These are phyloP conservation scores for Dastarcus helophoroides DNA, from an alignment of 2,888 invertebrate species.

Conservation along the genomic window DNA sequence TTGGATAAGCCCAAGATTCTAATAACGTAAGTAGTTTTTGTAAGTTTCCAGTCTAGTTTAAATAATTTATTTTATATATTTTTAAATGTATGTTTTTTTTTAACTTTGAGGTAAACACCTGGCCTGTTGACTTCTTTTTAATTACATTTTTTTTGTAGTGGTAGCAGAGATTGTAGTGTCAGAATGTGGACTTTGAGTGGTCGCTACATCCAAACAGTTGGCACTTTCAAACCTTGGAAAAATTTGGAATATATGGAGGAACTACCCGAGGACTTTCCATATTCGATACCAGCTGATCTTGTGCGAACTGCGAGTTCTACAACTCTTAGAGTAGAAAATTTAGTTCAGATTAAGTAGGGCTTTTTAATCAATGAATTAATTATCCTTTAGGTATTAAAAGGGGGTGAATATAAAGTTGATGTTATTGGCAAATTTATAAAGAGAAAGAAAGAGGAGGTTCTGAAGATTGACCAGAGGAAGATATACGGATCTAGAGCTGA, in stretches of 20 bases:
- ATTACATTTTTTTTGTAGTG: too few species aligned
- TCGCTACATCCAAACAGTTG: constrained; percentile 57
- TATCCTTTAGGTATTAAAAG: neutral
- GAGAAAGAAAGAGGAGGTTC: too few species aligned
- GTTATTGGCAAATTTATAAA: too few species aligned
- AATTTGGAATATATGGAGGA: constrained; percentile 27
- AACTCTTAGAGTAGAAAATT: constrained; percentile 52
- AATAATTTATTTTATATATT: neutral
- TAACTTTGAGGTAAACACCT: too few species aligned
- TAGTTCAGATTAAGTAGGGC: constrained; percentile 3
- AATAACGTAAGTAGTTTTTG: constrained; percentile 44
- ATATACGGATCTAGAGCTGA: constrained; percentile 45
- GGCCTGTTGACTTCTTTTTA: too few species aligned
- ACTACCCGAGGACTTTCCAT: constrained; percentile 32
- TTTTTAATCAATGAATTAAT: too few species aligned
- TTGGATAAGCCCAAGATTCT: constrained; percentile 54
- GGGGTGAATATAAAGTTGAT: neutral
- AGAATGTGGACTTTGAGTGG: constrained; percentile 67
- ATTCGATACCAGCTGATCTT: constrained; percentile 61
- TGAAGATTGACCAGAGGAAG: constrained; percentile 32
- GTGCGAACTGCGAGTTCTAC: constrained; percentile 62
- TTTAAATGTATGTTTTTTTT: too few species aligned
- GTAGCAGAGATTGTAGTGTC: constrained; percentile 46
- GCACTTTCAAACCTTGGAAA: constrained; percentile 55
- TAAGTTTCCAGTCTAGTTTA: constrained; percentile 1